These are phyloP conservation scores for Drosophila prosaltans DNA, from an alignment of 1,140 invertebrate genomes.

Conservation along the genomic window DNA sequence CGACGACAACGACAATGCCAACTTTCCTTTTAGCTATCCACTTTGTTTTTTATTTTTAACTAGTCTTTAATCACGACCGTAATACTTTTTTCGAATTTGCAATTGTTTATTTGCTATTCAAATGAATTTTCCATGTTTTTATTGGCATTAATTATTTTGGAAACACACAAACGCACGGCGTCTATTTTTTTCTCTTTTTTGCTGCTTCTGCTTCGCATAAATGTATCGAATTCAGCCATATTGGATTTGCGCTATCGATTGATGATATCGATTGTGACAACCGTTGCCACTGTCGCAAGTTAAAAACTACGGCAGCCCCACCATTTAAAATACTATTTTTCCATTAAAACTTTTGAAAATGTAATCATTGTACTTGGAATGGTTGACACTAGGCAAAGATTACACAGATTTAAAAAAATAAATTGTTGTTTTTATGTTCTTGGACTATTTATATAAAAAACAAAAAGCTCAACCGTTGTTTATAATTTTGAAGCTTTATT, in stretches of 20 bases:
- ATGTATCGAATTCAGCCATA: conserved; percentile 67
- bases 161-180: conserved; percentile 71
- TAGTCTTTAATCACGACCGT: conserved; percentile 9
- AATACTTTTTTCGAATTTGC: conserved; percentile 19
- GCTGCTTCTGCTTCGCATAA: conserved; percentile 70
- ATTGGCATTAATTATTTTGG: conserved; percentile 46
- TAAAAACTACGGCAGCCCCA: neutral
- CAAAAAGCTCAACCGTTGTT: no score
- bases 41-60: conserved; percentile 38
- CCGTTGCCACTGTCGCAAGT: conserved; percentile 4
- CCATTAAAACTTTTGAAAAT: no score
- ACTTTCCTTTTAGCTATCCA: conserved; percentile 68
- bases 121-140: conserved; percentile 53
- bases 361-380: no score
- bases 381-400: no score
- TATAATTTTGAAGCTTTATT: no score
- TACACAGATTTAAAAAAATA: no score
- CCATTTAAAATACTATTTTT: neutral
- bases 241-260: conserved; percentile 47
- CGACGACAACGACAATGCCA: conserved; percentile 37
- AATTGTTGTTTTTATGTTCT: no score
- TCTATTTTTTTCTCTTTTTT: conserved; percentile 59
- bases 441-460: no score
- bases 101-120: conserved; percentile 55
- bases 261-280: neutral